Percentiles rank a stretch among this genome's conserved stretches.
phyloP scores from a whole-genome alignment of 2,888 invertebrate genomes.

The Capitulum mitella region DNA sequence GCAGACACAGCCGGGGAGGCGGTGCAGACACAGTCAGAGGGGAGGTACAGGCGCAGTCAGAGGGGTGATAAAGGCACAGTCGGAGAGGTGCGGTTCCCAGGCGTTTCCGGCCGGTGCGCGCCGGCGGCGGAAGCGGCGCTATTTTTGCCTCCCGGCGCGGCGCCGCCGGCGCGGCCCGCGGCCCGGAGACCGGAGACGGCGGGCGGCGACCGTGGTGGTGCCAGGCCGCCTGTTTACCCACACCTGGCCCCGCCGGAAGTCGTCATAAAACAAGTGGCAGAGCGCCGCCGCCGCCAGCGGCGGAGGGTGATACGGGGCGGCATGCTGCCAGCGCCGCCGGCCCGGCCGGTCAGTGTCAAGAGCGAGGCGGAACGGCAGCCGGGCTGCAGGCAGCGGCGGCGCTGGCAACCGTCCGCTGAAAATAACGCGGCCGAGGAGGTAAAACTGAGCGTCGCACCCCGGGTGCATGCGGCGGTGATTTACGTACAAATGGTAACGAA shows the following conservation, averaged over 20 bases:
- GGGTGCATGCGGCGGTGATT: too few relatives aligned
- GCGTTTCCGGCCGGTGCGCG: not conserved
- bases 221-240: not conserved
- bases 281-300: not conserved
- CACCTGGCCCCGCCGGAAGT: constrained; percentile 4
- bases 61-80: too few relatives aligned
- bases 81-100: too few relatives aligned
- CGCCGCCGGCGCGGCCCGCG: not conserved
- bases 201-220: not conserved
- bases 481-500: too few relatives aligned
- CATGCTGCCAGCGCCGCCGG: not conserved
- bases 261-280: constrained; percentile 19
- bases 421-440: too few relatives aligned
- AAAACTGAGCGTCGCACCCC: too few relatives aligned
- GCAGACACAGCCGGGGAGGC: too few relatives aligned
- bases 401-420: too few relatives aligned
- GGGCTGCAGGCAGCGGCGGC: too few relatives aligned
- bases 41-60: too few relatives aligned
- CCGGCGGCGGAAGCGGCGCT: not conserved
- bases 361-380: too few relatives aligned
- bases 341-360: not conserved
- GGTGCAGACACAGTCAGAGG: too few relatives aligned
- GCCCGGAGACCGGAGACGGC: not conserved
- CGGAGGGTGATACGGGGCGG: not conserved
- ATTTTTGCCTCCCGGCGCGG: not conserved